Percentiles rank a stretch among this genome's conserved stretches.
Evolutionary conservation across 2,797 vertebrate genomes (phyloP).

Genomic region (Sebastes baramenuke): DNA sequence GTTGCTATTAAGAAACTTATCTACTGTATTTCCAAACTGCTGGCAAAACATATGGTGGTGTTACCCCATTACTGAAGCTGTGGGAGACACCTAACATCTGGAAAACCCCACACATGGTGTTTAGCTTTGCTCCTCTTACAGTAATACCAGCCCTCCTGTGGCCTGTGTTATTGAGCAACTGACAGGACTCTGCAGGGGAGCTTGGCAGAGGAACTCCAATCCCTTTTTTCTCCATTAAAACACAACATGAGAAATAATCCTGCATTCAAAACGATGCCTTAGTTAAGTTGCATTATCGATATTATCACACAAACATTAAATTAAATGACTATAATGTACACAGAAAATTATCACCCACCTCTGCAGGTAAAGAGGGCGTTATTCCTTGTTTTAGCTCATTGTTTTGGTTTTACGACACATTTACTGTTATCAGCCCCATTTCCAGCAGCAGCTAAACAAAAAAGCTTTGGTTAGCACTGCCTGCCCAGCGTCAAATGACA

Average conservation of each 20-base stretch:
- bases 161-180: constrained; percentile 35
- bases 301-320: too few relatives aligned
- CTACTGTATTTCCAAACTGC: neutral
- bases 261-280: too few relatives aligned
- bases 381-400: too few relatives aligned
- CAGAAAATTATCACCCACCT: too few relatives aligned
- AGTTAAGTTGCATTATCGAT: neutral
- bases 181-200: neutral
- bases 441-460: too few relatives aligned
- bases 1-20: neutral
- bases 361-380: too few relatives aligned
- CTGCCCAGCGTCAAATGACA: too few relatives aligned
- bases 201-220: neutral
- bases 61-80: neutral
- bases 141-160: neutral
- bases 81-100: constrained; percentile 46
- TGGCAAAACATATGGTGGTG: neutral
- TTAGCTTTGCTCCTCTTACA: neutral
- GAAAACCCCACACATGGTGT: neutral
- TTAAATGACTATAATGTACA: neutral
- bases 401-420: too few relatives aligned
- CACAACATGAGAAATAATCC: too few relatives aligned
- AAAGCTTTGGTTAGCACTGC: too few relatives aligned
- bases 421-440: too few relatives aligned
- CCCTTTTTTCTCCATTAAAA: too few relatives aligned